Base-by-base conservation (phyloP, 2,113 vertebrate species). In the Nanorana parkeri region DNA sequence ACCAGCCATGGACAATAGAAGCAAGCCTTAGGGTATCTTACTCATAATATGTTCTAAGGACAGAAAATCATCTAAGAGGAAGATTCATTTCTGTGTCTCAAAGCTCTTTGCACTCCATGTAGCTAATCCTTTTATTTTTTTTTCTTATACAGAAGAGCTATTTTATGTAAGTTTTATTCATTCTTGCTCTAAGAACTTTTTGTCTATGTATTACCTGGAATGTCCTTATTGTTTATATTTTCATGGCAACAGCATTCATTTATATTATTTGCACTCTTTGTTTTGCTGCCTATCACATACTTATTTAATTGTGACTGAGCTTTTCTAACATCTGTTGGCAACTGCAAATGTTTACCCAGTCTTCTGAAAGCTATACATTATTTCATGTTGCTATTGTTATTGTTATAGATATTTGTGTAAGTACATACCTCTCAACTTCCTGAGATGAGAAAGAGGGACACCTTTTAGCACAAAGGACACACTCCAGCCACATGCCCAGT, bases 1-100 rank as follows among this genome's bases (percentile, higher is more conserved):
- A 20, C 17, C 51, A 29, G 29, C 16, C 71, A 17, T 10, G 23
- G 56, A 75, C 80, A 75, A 82, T 82, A 73, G 80, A 82, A 67
- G 80, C 71, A 75, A 63, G 73, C 61, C 68, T 68, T 32, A 65
- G 60, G 51, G 75, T 58, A 82, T 75, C 51, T 74, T 81, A 74
- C 41, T n/a, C n/a, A 29, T 24, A 19, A 24, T 74, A 74, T 67
- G 71, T 65, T 74, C 60, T 67, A 29, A 63, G 20, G 54, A 55
- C 17, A 74, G 26, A 65, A 64, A 66, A 10, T 55, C 8, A 67
- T 65, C 8, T 67, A 26, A 66, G 58, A 47, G 80, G 63, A 67
- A 67, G 71, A 54, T 68, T 32, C 80, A 58, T 82, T 67, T 82
- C 61, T 64, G 60, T 74, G 55, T 13, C 29, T 24, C 24, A 75